Evolutionary conservation across 2,888 invertebrate genomes (phyloP).

Genomic region (Hydraecia micacea): DNA sequence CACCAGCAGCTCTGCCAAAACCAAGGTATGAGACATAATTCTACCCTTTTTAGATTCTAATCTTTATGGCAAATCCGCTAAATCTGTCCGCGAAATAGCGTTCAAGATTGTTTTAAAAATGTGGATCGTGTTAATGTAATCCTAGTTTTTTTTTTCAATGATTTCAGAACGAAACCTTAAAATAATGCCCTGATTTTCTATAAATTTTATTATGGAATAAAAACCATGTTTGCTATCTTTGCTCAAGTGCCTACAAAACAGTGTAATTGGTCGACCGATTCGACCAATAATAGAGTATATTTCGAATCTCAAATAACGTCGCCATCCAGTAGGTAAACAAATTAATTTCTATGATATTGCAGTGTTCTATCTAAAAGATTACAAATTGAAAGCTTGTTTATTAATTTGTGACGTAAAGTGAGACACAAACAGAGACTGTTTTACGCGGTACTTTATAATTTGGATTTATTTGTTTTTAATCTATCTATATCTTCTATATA

Average conservation of each 20-base stretch:
- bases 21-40: constrained; percentile 89
- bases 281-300: not conserved
- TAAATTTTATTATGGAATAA: not conserved
- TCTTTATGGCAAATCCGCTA: not conserved
- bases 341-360: not conserved
- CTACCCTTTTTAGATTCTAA: not conserved
- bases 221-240: not conserved
- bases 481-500: too few relatives aligned
- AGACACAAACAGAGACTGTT: not conserved
- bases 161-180: not conserved
- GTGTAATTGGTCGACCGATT: not conserved
- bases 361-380: not conserved
- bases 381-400: not conserved
- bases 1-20: constrained; percentile 91
- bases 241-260: not conserved
- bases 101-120: not conserved
- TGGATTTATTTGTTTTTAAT: not conserved
- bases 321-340: not conserved
- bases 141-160: not conserved
- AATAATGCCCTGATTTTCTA: not conserved
- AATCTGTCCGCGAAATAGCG: not conserved
- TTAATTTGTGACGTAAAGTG: not conserved
- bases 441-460: not conserved
- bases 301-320: not conserved
- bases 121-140: not conserved